Evolutionary conservation across 1,140 invertebrate species (phyloP), one percentile per base, ranked within the genome.

Genomic region (Bicyclus anynana): DNA sequence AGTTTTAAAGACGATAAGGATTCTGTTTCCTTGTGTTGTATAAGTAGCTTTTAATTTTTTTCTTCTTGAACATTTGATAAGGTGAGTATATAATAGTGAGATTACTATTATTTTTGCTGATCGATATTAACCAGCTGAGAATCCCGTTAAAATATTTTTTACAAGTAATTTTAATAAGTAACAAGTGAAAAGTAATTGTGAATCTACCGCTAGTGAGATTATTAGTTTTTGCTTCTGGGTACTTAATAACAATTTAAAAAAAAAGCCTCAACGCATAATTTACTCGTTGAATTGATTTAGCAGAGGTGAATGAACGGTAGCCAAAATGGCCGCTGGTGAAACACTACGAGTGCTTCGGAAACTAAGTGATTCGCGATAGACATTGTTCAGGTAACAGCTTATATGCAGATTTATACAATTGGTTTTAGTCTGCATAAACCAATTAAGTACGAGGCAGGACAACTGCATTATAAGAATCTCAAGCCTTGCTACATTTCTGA

Each of bases 251-350:
- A 63, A 64, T 59, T 55, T 38, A 33, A 52, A 52, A 27, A 58
- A 40, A 37, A 49, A 42, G 50, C 54, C 38, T 44, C 46, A 33
- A 44, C 55, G 54, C 46, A 40, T 18, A 42, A 49, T 59, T 35
- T 60, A 60, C 46, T 54, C n/a, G 23, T 23, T 21, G 46, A 59
- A 59, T 59, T 44, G 46, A 54, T 60, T 60, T 54, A 49, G 37
- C 26, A 16, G 37, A 35, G 73, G 67, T 74, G 67, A 59, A 59
- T 18, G 69, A 70, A 71, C 73, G 52, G 23, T 3, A 35, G 51
- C 62, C 71, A 74, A 74, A 71, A 76, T 76, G 76, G 73, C 72
- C 54, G 73, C 72, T 46, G 44, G 62, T 64, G 62, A 57, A 62
- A 65, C 49, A 70, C 53, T 67, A 67, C 60, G 54, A 52, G 42